Evolutionary conservation across 2,888 invertebrate genomes (phyloP), one percentile per base, ranked within the genome.

Genomic region (Macrosoma leucophasiata): DNA sequence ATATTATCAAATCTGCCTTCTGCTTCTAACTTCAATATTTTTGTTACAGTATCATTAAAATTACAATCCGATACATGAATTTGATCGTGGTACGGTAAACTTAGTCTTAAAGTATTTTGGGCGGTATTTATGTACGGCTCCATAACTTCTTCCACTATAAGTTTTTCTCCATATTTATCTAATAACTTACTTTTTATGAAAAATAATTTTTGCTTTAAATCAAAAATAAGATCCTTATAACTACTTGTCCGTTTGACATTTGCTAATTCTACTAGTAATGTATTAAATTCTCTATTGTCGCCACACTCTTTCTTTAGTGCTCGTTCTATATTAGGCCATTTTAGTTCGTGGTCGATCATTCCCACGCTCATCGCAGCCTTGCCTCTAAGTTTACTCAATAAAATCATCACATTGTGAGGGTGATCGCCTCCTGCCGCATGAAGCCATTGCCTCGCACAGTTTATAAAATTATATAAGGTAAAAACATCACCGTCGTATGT

Each of bases 21-120:
- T 2, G 40, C 40, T 30, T 43, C 40, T 24, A 43, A 19, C 8
- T 43, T 32, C 17, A 43, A 33, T 8, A 43, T 30, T 31, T 30
- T 37, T 11, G 19, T 4, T 2, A 10, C 29, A 0, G 39, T 43
- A 8, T 43, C 40, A 7, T 20, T 31, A 18, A 36, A 43, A 23
- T 18, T 26, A 25, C 33, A 43, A 18, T 41, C 36, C 5, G 21
- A 27, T n/a, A 40, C 38, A 31, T 32, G 31, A 14, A 33, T 36
- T 32, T 39, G 39, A 17, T 41, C 32, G 15, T 39, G 38, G 11
- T 28, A 39, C 0, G 41, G 39, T 20, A 41, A 32, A 32, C 39
- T 41, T 24, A 36, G 36, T 21, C 34, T 22, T n/a, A 36, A 28
- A 1, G 37, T 33, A 24, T 44, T 39, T 23, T 36, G 35, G 2